Base-by-base conservation (phyloP, 2,113 vertebrate species). In the Mustelus asterias region DNA sequence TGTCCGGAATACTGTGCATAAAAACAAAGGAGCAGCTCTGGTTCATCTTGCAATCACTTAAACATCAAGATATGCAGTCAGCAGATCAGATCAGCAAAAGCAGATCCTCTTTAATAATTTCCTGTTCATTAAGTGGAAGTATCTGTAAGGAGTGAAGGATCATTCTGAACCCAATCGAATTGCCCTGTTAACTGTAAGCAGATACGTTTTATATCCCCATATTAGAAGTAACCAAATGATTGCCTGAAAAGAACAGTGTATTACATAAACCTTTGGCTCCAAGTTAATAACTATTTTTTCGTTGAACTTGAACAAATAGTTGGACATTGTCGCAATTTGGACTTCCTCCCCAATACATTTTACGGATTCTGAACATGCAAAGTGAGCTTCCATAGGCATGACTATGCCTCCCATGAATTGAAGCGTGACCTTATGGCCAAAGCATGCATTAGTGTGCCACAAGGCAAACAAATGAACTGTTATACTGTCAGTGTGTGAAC, bases 31-130 rank as follows among this genome's bases (percentile, higher is more conserved):
- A 72, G 44, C 41, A 70, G 22, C 5, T 95, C 69, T 72, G 13
- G 54, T 72, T 95, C 94, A 72, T 41, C 41, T 44, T 48, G 69
- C 67, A 95, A 95, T 9, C 1, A 48, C 41, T 72, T 72, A 41
- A 95, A 95, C 5, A 26, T 76, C 41, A 95, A 95, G 65, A 58
- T 29, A 48, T 95, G 67, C 65, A 72, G 63, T 29, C 24, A 44
- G 24, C 65, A 69, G 88, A 90, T 60, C 88, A 58, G 63, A 70
- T 94, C 67, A 70, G 93, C 37, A 70, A 44, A 44, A 41, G 37
- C 22, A 94, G 37, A 48, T 70, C 93, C 37, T 94, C 65, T 90
- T 63, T 95, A 72, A 95, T 16, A 26, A 95, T 26, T 95, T 94
- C 37, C 67, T 70, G 67, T 26, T 72, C 94, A 95, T 11, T 13